Conservation (phyloP, 2,888 invertebrate species). For the Volucella zonaria region DNA sequence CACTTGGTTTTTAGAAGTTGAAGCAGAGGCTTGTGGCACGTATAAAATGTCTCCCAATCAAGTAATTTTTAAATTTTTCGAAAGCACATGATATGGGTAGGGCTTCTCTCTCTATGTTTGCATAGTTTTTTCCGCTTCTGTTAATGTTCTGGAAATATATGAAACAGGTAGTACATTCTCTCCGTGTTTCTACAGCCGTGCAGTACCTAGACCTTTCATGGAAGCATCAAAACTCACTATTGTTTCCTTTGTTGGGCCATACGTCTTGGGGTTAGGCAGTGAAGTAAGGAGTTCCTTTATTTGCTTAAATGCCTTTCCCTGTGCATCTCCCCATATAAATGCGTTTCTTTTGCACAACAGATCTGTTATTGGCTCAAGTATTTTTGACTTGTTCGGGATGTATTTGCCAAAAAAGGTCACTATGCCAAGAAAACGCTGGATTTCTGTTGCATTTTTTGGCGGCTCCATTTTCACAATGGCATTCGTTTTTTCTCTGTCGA, state of each 20-base stretch:
- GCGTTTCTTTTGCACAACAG: no score
- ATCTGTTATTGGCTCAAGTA: slow-evolving; percentile 14
- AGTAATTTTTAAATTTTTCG: slow-evolving; percentile 6
- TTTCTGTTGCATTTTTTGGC: slow-evolving; percentile 28
- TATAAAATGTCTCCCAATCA: slow-evolving; percentile 9
- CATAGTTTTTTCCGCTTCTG: slow-evolving; percentile 19
- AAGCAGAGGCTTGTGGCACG: slow-evolving; percentile 13
- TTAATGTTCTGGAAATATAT: slow-evolving; percentile 3
- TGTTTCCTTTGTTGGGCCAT: not conserved
- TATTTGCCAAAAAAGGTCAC: slow-evolving; percentile 38
- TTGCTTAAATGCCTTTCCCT: slow-evolving; percentile 1
- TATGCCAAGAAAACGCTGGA: slow-evolving; percentile 37
- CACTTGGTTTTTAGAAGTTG: no score
- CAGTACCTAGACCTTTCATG: slow-evolving; percentile 1
- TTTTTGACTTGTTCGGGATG: slow-evolving; percentile 36
- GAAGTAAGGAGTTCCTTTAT: slow-evolving; percentile 10
- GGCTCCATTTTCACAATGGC: slow-evolving; percentile 15
- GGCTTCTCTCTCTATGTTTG: slow-evolving; percentile 8
- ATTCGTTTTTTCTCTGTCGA: slow-evolving; percentile 5
- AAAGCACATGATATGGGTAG: slow-evolving; percentile 13
- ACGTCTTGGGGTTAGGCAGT: slow-evolving; percentile 16
- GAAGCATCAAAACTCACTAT: slow-evolving; percentile 10
- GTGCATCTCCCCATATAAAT: slow-evolving; percentile 4
- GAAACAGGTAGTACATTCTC: slow-evolving; percentile 5
- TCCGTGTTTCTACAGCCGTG: not conserved